Conservation (phyloP, 2,888 invertebrate genomes). For the Drosophila robusta region DNA sequence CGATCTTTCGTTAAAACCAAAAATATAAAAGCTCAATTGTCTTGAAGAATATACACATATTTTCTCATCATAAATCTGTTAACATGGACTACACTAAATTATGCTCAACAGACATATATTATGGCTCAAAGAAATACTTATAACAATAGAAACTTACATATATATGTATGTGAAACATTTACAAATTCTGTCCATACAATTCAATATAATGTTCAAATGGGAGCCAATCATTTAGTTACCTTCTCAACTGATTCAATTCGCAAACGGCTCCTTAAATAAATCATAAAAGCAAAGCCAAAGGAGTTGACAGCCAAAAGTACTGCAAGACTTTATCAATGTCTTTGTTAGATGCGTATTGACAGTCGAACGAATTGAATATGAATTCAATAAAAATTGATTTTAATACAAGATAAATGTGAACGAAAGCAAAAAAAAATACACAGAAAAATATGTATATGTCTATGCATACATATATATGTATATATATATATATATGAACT, state of each 20-base stretch:
- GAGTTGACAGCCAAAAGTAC: conserved; percentile 13
- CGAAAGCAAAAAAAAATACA: conserved; percentile 1
- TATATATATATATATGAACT: not conserved
- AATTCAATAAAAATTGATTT: conserved; percentile 49
- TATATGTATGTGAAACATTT: not conserved
- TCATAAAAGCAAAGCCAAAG: conserved; percentile 3
- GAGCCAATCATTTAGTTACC: conserved; percentile 7
- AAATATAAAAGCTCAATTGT: no score
- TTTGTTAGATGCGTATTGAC: conserved; percentile 26
- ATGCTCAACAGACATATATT: no score
- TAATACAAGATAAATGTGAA: conserved; percentile 29
- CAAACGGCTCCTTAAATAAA: not conserved
- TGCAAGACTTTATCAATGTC: conserved; percentile 9
- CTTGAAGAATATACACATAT: no score
- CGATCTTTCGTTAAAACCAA: no score
- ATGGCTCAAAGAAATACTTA: no score
- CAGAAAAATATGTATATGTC: no score
- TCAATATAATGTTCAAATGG: not conserved
- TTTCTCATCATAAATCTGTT: no score
- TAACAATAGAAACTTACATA: no score
- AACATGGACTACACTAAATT: no score
- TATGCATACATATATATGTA: not conserved
- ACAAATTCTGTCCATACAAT: not conserved
- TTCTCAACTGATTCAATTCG: conserved; percentile 4
- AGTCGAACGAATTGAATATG: conserved; percentile 45